Evolutionary conservation across 2,113 vertebrate species (phyloP), one percentile per base, ranked within the genome.

Genomic region (Dicerorhinus sumatrensis): DNA sequence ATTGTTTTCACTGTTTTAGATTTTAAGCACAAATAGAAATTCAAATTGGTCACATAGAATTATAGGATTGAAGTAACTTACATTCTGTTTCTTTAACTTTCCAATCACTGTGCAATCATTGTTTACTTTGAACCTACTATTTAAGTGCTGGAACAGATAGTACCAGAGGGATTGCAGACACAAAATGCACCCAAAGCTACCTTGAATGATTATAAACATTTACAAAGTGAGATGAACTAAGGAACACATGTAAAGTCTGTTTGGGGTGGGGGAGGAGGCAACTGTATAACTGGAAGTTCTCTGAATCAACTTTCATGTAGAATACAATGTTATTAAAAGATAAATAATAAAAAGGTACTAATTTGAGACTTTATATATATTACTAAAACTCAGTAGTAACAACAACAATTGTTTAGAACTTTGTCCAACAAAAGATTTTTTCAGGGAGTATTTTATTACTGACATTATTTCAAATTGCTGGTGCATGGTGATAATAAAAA

Each of bases 21-120:
- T 93, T 94, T 96, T 81, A 97, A 87, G 56, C 60, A 89, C n/a
- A 72, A 76, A 92, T 58, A 85, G 89, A 89, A 94, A 70, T 10
- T 85, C 10, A 11, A 89, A 3, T 82, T 94, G 39, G 16, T 82
- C 89, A 87, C 48, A 84, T 29, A 39, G 23, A 96, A 69, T 76
- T 23, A 81, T 31, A 70, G 29, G 92, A 86, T 65, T 81, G 54
- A 94, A 86, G 39, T 58, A 54, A 65, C 18, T 88, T 48, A 69
- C 7, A 33, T 58, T 91, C 18, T n/a, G 2, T 76, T 80, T 69
- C 46, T 86, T 96, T 76, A n/a, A 89, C 42, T 96, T 96, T 82
- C 81, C 11, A 62, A 63, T 69, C n/a, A 58, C 51, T 46, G 29
- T 56, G n/a, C 27, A 85, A 69, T n/a, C 48, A 89, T 69, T 89